Conservation (phyloP, 2,888 invertebrate genomes). For the Thyatira batis region DNA sequence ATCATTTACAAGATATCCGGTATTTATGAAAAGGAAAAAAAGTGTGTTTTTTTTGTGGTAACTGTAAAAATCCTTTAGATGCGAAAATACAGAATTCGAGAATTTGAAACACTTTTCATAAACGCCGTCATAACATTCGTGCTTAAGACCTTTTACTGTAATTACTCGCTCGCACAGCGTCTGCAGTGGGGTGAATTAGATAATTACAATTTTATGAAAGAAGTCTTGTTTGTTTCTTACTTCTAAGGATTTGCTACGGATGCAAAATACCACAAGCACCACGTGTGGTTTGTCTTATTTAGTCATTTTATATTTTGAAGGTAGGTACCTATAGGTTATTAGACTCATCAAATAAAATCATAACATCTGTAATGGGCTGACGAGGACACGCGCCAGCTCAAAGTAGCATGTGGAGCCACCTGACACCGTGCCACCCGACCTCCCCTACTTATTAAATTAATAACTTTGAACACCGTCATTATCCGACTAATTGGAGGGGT, state of each 20-base stretch:
- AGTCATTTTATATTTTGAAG: too few species aligned
- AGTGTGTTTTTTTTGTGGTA: slow-evolving; percentile 65
- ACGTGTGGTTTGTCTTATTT: too few species aligned
- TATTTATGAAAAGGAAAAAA: slow-evolving; percentile 27
- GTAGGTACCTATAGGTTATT: not conserved
- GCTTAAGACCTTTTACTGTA: slow-evolving; percentile 80
- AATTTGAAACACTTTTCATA: slow-evolving; percentile 76
- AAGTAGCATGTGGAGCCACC: slow-evolving; percentile 35
- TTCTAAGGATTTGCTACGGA: slow-evolving; percentile 37
- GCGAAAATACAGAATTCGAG: slow-evolving; percentile 59
- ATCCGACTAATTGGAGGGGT: slow-evolving; percentile 78
- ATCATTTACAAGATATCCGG: slow-evolving; percentile 32
- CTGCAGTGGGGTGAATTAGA: slow-evolving; percentile 69
- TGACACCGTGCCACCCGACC: slow-evolving; percentile 56
- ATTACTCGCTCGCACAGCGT: slow-evolving; percentile 63
- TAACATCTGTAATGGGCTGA: not conserved
- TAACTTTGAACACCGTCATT: slow-evolving; percentile 78
- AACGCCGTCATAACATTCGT: slow-evolving; percentile 80
- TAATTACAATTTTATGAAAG: slow-evolving; percentile 75
- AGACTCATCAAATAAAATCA: not conserved
- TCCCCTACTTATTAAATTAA: slow-evolving; percentile 80
- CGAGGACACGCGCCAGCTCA: slow-evolving; percentile 25
- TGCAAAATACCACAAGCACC: too few species aligned
- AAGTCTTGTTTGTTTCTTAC: slow-evolving; percentile 72
- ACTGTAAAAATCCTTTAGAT: slow-evolving; percentile 55